A percentile compares a stretch with the other conserved stretches of the same genome.
Evolutionary conservation across 2,113 vertebrate species (phyloP).

Genomic region (Polyodon spathula): DNA sequence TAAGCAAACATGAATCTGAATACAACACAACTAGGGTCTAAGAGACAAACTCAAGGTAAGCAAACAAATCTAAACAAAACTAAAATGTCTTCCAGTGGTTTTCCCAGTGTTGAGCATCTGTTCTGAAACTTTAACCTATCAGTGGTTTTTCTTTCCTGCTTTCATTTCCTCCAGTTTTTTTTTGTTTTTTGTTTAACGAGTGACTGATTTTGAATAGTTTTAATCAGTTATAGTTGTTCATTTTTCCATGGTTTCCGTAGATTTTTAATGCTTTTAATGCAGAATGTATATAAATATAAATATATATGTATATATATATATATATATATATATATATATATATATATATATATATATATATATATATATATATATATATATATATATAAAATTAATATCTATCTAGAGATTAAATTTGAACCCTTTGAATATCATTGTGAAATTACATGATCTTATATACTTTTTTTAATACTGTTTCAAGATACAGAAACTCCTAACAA

Average conservation of each 20-base stretch:
- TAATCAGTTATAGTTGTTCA: no score
- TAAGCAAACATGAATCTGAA: constrained; percentile 99
- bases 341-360: constrained; percentile 9
- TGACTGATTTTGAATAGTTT: no score
- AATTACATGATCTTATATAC: no score
- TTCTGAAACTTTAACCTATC: constrained; percentile 26
- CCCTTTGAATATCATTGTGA: constrained; percentile 37
- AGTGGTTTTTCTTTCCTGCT: constrained; percentile 31
- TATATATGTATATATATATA: no score
- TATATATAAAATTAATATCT: constrained; percentile 25
- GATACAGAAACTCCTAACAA: no score
- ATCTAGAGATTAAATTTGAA: constrained; percentile 21
- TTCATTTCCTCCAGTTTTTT: constrained; percentile 31
- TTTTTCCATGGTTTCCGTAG: no score
- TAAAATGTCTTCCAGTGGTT: constrained; percentile 40
- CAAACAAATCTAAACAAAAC: constrained; percentile 42
- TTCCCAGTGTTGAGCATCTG: no score
- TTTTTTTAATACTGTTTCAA: no score
- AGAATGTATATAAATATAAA: neutral
- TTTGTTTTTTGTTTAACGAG: constrained; percentile 24
- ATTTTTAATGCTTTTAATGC: neutral
- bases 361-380: constrained; percentile 21
- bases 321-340: constrained; percentile 13
- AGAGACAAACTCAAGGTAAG: constrained; percentile 90
- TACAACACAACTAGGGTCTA: constrained; percentile 99